phyloP scores from a whole-genome alignment of 2,888 invertebrate genomes.

The Drosophila basisetae region DNA sequence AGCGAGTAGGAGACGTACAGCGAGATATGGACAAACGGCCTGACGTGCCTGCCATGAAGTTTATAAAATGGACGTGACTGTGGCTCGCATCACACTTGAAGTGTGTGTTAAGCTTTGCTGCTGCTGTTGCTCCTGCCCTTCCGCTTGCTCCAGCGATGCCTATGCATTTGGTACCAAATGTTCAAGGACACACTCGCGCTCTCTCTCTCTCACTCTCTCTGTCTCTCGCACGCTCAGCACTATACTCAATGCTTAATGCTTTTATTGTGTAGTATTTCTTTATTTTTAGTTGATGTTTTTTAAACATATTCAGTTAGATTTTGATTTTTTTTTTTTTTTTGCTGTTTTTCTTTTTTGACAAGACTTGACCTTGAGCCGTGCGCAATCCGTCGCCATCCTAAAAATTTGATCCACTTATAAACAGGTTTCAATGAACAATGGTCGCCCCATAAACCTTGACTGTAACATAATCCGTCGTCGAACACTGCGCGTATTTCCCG shows the following conservation, averaged over 20 bases:
- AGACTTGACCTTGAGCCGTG: slow-evolving; percentile 53
- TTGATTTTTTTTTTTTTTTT: neutral
- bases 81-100: slow-evolving; percentile 68
- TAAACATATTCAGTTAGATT: slow-evolving; percentile 59
- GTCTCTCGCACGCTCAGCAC: slow-evolving; percentile 5
- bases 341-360: slow-evolving; percentile 27
- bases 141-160: slow-evolving; percentile 32
- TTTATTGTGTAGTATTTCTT: slow-evolving; percentile 65
- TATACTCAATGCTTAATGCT: slow-evolving; percentile 53
- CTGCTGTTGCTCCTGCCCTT: slow-evolving; percentile 23
- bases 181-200: slow-evolving; percentile 78
- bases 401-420: slow-evolving; percentile 59
- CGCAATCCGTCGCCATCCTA: neutral
- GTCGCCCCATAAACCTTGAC: slow-evolving; percentile 70
- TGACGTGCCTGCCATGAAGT: slow-evolving; percentile 66
- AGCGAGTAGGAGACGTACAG: slow-evolving; percentile 12
- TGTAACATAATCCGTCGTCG: slow-evolving; percentile 59
- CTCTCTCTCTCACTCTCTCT: slow-evolving; percentile 11
- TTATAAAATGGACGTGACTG: slow-evolving; percentile 77
- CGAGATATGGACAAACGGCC: slow-evolving; percentile 35
- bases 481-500: neutral
- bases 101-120: slow-evolving; percentile 72
- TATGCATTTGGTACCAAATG: slow-evolving; percentile 73
- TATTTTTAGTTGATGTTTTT: slow-evolving; percentile 62
- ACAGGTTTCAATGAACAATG: slow-evolving; percentile 60